These are phyloP conservation scores for Cremastinae sp. DNA, from an alignment of 2,888 invertebrate genomes.

Conservation along the genomic window DNA sequence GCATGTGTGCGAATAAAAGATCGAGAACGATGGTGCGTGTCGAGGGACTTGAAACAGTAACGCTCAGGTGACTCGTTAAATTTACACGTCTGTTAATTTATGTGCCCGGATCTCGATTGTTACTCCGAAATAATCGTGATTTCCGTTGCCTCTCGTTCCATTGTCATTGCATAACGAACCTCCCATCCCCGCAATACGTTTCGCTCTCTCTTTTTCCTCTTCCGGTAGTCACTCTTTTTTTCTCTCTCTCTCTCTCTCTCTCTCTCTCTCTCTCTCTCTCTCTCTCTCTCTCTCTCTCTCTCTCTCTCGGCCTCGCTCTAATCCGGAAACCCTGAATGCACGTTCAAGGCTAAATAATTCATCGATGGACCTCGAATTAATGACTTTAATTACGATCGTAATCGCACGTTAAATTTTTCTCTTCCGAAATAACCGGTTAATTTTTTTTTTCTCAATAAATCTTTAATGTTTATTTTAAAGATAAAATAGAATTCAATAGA, in stretches of 20 bases:
- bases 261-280: constrained; percentile 1
- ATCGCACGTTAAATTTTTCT: not conserved
- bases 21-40: constrained; percentile 60
- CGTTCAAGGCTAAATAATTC: constrained; percentile 61
- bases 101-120: constrained; percentile 45
- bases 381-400: not conserved
- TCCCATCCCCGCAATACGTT: not conserved
- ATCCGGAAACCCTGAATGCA: constrained; percentile 45
- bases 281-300: constrained; percentile 15
- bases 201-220: constrained; percentile 12
- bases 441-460: no score
- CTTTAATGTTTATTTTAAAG: no score
- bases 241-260: no score
- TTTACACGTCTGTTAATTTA: constrained; percentile 27
- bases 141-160: constrained; percentile 22
- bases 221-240: constrained; percentile 29
- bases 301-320: constrained; percentile 2
- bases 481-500: no score
- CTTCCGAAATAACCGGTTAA: no score
- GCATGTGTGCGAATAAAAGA: constrained; percentile 48
- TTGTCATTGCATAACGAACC: constrained; percentile 31
- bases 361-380: constrained; percentile 25
- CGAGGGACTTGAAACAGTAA: constrained; percentile 34
- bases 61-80: constrained; percentile 31
- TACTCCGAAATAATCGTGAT: constrained; percentile 39